Percentiles rank a stretch among this genome's conserved stretches.
These are phyloP conservation scores for Scaeva pyrastri DNA, from an alignment of 2,888 invertebrate genomes.

Conservation along the genomic window DNA sequence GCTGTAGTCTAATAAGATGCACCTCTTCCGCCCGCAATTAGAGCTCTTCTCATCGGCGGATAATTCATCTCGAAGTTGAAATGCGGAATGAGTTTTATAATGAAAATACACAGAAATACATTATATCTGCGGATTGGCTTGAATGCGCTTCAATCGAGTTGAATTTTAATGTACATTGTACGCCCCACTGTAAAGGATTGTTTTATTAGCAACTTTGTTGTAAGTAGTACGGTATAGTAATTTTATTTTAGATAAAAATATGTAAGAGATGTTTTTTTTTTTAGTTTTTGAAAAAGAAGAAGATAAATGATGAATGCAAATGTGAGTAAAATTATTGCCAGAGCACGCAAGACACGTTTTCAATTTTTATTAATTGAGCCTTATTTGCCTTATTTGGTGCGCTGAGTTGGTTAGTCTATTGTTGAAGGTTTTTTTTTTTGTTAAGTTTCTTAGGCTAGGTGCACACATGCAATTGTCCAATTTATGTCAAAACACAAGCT, in stretches of 20 bases:
- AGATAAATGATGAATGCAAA: slow-evolving; percentile 42
- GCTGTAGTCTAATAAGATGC: slow-evolving; percentile 8
- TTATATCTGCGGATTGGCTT: slow-evolving; percentile 42
- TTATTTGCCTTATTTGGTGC: not conserved
- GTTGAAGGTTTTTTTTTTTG: too few relatives aligned
- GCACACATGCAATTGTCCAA: too few relatives aligned
- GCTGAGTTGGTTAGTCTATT: too few relatives aligned
- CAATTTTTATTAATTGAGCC: not conserved
- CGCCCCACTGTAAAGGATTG: slow-evolving; percentile 30
- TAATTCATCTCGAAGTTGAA: slow-evolving; percentile 57
- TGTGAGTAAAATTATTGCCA: slow-evolving; percentile 31
- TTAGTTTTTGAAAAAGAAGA: not conserved
- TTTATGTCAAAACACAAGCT: too few relatives aligned
- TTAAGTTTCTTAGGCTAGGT: too few relatives aligned
- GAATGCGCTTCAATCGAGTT: slow-evolving; percentile 43
- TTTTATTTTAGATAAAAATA: not conserved
- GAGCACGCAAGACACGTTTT: not conserved
- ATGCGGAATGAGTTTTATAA: slow-evolving; percentile 59
- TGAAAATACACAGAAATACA: slow-evolving; percentile 50
- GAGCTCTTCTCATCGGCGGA: slow-evolving; percentile 51
- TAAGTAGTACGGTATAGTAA: slow-evolving; percentile 6
- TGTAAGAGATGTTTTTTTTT: not conserved
- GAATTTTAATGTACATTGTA: slow-evolving; percentile 15
- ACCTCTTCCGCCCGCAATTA: not conserved
- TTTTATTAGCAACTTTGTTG: slow-evolving; percentile 46